Base-by-base conservation (phyloP, 2,888 invertebrate species). In the Saturnia pavonia region DNA sequence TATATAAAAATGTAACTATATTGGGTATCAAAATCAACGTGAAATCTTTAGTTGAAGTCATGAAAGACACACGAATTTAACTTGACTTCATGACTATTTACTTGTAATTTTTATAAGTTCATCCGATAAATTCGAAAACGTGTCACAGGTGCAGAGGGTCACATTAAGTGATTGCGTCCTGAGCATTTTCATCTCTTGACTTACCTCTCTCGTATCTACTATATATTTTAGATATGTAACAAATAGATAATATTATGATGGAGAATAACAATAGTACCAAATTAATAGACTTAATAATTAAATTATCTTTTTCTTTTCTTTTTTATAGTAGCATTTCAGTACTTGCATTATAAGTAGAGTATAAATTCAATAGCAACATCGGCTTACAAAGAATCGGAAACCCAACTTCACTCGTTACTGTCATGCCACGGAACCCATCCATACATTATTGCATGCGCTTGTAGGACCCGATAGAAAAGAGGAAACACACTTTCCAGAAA, bases 81-180 rank as follows among this genome's bases (percentile, higher is more conserved):
- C 14, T 27, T 60, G 48, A 14, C 57, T 60, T 60, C 57, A 60
- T 27, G 27, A 9, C 8, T 54, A 51, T 22, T 11, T 54, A 54
- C 11, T 25, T 60, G 12, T 60, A 65, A 40, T 65, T 65, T 40
- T 65, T 40, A 22, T n/a, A 65, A 65, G 27, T 60, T 40, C 19
- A 65, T 65, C n/a, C 40, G 40, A n/a, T 40, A n/a, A 8, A 40
- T 25, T 19, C 19, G 40, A 25, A 65, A 65, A 65, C 40, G 65
- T n/a, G 9, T 40, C 65, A 9, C 65, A 65, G 65, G 65, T 65
- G 65, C n/a, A 65, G 40, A 25, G n/a, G 22, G 19, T 65, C n/a
- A 40, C n/a, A 34, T 65, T 65, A 65, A 65, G 65, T 65, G n/a
- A 65, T 65, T 65, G 65, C 65, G 65, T 65, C 65, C 40, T 40